A percentile compares a stretch with the other conserved stretches of the same genome.
These are phyloP conservation scores for Trialeurodes vaporariorum DNA, from an alignment of 1,140 invertebrate genomes.

Conservation along the genomic window DNA sequence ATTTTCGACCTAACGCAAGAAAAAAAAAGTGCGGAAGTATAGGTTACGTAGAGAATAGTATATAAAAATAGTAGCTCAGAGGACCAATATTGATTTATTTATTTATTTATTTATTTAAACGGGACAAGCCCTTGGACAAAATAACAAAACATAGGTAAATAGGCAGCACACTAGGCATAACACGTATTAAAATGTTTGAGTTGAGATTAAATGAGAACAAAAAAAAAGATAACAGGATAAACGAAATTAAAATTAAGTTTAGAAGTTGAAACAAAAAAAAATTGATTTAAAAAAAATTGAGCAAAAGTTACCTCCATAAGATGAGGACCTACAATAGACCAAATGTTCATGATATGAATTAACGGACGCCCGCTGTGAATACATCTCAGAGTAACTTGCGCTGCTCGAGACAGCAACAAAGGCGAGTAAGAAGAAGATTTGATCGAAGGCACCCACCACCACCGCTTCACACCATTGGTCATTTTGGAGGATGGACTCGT, in stretches of 20 bases:
- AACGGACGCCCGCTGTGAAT: slow-evolving; percentile 74
- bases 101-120: too few species aligned
- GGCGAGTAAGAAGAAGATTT: slow-evolving; percentile 7
- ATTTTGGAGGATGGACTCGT: slow-evolving; percentile 23
- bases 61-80: too few species aligned
- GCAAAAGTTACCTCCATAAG: slow-evolving; percentile 72
- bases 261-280: too few species aligned
- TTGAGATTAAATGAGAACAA: too few species aligned
- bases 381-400: slow-evolving; percentile 76
- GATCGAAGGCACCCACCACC: slow-evolving; percentile 15
- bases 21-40: not conserved
- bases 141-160: too few species aligned
- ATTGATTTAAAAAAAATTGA: too few species aligned
- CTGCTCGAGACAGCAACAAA: slow-evolving; percentile 58
- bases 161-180: too few species aligned
- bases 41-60: not conserved
- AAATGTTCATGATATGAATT: slow-evolving; percentile 76
- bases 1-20: not conserved
- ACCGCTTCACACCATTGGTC: slow-evolving; percentile 15
- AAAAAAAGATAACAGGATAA: too few species aligned
- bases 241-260: too few species aligned
- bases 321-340: slow-evolving; percentile 80
- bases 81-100: too few species aligned
- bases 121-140: too few species aligned
- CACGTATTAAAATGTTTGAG: too few species aligned